A percentile compares a stretch with the other conserved stretches of the same genome.
Conservation (phyloP, 2,888 invertebrate genomes). For the Cephus spinipes region DNA sequence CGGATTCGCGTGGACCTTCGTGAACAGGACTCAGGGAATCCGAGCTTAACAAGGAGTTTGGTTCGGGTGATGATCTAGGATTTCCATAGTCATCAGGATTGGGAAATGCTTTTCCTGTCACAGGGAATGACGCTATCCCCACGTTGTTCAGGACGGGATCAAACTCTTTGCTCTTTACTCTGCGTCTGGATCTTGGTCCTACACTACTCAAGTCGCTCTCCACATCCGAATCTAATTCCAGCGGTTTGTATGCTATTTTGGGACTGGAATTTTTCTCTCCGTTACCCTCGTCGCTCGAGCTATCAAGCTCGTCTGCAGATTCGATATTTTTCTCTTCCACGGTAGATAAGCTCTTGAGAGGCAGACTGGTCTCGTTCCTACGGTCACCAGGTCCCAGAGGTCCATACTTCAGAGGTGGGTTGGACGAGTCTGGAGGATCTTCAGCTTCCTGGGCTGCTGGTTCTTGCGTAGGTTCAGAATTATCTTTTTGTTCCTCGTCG, state of each 20-base stretch:
- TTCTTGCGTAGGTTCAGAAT: neutral
- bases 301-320: slow-evolving; percentile 49
- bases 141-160: slow-evolving; percentile 28
- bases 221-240: slow-evolving; percentile 60
- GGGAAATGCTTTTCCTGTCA: slow-evolving; percentile 41
- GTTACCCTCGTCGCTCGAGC: slow-evolving; percentile 52
- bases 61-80: slow-evolving; percentile 25
- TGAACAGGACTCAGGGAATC: slow-evolving; percentile 18
- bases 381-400: slow-evolving; percentile 51
- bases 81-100: slow-evolving; percentile 56
- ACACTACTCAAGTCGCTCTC: slow-evolving; percentile 52
- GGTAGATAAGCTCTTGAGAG: slow-evolving; percentile 8
- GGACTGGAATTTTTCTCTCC: slow-evolving; percentile 34
- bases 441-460: neutral
- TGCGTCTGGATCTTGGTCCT: slow-evolving; percentile 45
- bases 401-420: slow-evolving; percentile 45
- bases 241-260: slow-evolving; percentile 52
- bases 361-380: slow-evolving; percentile 21
- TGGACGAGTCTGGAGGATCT: neutral
- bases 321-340: slow-evolving; percentile 21
- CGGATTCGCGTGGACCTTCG: slow-evolving; percentile 9
- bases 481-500: neutral
- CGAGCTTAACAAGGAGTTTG: slow-evolving; percentile 2
- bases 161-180: slow-evolving; percentile 43
- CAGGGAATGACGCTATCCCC: slow-evolving; percentile 11